A percentile compares a stretch with the other conserved stretches of the same genome.
These are phyloP conservation scores for Limonius californicus DNA, from an alignment of 1,140 invertebrate genomes.

Conservation along the genomic window DNA sequence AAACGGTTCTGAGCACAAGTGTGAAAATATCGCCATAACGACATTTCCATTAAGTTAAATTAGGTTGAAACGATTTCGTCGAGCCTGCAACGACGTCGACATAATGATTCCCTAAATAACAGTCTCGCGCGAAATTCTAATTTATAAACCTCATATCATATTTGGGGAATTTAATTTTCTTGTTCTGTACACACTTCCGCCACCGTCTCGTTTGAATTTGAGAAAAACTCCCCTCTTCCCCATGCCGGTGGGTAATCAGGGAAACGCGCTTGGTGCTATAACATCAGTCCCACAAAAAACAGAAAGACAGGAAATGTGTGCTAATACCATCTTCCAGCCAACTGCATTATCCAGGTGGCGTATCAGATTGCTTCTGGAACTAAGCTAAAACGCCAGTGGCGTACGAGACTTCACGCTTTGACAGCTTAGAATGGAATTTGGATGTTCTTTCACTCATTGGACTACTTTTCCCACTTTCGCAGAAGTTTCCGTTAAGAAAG, in stretches of 20 bases:
- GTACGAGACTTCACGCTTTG: background rate
- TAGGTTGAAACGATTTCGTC: too few relatives aligned
- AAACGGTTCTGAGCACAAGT: too few relatives aligned
- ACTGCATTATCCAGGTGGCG: conserved; percentile 2
- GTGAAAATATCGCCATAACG: background rate
- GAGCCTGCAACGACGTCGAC: too few relatives aligned
- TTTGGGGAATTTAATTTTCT: background rate
- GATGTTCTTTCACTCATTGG: too few relatives aligned
- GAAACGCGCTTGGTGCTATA: background rate
- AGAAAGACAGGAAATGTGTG: conserved; percentile 3
- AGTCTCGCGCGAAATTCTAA: too few relatives aligned
- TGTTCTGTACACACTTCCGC: background rate
- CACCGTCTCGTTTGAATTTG: background rate
- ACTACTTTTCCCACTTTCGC: too few relatives aligned
- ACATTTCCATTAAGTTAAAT: too few relatives aligned
- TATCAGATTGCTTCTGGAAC: conserved; percentile 1
- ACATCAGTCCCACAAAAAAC: background rate
- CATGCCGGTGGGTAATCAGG: background rate
- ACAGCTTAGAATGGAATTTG: background rate
- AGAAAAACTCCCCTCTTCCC: background rate
- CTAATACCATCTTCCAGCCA: conserved; percentile 1
- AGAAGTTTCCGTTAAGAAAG: too few relatives aligned
- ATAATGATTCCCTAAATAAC: too few relatives aligned
- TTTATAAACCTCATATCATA: background rate
- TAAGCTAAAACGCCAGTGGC: conserved; percentile 11